These are phyloP conservation scores for Rousettus leschenaultii DNA, from an alignment of 2,113 vertebrate species.

Conservation along the genomic window DNA sequence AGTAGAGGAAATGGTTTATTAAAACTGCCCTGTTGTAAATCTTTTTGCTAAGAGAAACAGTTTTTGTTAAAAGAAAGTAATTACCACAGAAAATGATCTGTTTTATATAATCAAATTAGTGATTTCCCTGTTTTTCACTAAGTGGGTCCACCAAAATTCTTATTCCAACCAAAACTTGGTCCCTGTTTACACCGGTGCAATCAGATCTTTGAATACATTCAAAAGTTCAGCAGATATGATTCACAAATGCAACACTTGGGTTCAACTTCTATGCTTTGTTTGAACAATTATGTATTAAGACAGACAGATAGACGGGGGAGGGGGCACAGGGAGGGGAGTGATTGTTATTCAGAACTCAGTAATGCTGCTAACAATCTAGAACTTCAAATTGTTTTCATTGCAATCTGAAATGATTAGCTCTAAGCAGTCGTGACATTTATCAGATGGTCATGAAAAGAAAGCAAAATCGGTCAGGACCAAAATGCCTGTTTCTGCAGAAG, in stretches of 20 bases:
- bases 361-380: slow-evolving; percentile 35
- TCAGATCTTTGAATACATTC: not conserved
- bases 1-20: not conserved
- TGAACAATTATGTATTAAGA: not conserved
- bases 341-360: not conserved
- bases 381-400: slow-evolving; percentile 55
- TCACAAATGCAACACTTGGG: not conserved
- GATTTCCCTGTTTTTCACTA: not conserved
- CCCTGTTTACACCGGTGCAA: not conserved
- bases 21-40: not conserved
- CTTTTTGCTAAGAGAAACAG: not conserved
- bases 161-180: not conserved
- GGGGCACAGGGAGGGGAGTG: not conserved
- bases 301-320: not conserved
- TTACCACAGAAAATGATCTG: not conserved
- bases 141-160: not conserved
- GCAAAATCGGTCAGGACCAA: slow-evolving; percentile 75
- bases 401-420: slow-evolving; percentile 69
- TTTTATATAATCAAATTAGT: not conserved
- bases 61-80: slow-evolving; percentile 26
- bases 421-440: slow-evolving; percentile 74
- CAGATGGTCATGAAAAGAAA: slow-evolving; percentile 75
- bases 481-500: slow-evolving; percentile 76
- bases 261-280: not conserved
- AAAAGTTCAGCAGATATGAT: not conserved